Evolutionary conservation across 2,888 invertebrate species (phyloP).

Genomic region (Diarsia brunnea): DNA sequence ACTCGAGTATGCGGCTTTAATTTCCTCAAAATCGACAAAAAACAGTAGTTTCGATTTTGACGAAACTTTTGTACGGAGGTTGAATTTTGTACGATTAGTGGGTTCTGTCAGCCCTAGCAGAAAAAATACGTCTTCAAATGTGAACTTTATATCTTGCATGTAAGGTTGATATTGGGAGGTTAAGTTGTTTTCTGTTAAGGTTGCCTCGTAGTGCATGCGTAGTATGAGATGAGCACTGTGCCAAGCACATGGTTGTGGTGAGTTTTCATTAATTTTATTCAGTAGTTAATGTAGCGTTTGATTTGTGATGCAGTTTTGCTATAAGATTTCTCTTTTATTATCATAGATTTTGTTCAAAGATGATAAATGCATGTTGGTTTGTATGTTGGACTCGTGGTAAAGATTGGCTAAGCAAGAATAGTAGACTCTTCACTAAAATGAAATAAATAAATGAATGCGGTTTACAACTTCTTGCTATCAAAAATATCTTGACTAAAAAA

Average conservation of each 20-base stretch:
- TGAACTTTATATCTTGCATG: slow-evolving; percentile 45
- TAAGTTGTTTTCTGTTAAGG: slow-evolving; percentile 60
- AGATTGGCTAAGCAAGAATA: background rate
- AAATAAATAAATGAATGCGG: background rate
- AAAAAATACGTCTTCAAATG: slow-evolving; percentile 51
- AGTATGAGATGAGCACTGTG: slow-evolving; percentile 85
- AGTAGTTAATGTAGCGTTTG: slow-evolving; percentile 81
- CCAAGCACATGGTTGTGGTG: slow-evolving; percentile 89
- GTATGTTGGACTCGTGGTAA: slow-evolving; percentile 78
- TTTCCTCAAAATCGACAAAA: slow-evolving; percentile 60
- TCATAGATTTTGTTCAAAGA: slow-evolving; percentile 73
- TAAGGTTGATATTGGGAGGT: slow-evolving; percentile 60
- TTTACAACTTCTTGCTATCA: background rate
- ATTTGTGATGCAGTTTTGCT: slow-evolving; percentile 89
- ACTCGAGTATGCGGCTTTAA: slow-evolving; percentile 51
- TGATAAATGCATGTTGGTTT: slow-evolving; percentile 81
- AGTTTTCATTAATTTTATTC: slow-evolving; percentile 74
- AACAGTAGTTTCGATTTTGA: slow-evolving; percentile 59
- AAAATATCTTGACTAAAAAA: background rate
- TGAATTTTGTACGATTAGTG: slow-evolving; percentile 60
- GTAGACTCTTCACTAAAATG: background rate
- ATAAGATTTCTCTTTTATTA: slow-evolving; percentile 86
- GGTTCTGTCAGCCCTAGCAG: slow-evolving; percentile 51
- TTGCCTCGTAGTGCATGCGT: slow-evolving; percentile 87
- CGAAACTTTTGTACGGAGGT: slow-evolving; percentile 41